Evolutionary conservation across 2,113 vertebrate genomes (phyloP).

Genomic region (Anser cygnoides): DNA sequence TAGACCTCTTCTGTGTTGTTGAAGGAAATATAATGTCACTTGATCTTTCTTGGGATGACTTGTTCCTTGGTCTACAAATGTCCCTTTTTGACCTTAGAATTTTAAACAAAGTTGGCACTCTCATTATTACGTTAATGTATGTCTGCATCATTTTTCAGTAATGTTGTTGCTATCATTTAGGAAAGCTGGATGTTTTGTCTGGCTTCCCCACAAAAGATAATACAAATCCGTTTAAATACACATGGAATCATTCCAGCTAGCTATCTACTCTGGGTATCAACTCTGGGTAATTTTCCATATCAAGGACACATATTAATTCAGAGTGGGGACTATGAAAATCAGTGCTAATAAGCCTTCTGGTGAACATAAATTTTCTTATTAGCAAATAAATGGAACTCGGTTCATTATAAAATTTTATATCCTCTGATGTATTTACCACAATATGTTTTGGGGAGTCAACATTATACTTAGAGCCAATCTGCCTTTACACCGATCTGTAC

Average conservation of each 20-base stretch:
- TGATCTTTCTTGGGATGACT: background rate
- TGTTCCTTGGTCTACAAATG: background rate
- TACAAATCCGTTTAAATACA: constrained; percentile 30
- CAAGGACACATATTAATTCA: constrained; percentile 39
- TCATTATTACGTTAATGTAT: background rate
- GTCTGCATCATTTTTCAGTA: constrained; percentile 8
- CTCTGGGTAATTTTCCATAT: constrained; percentile 28
- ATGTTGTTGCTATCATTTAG: background rate
- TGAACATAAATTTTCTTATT: constrained; percentile 40
- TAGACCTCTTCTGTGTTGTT: background rate
- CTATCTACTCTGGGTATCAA: constrained; percentile 9
- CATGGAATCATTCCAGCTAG: constrained; percentile 18
- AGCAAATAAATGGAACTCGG: constrained; percentile 61
- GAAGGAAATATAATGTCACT: background rate
- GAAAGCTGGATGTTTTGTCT: constrained; percentile 17
- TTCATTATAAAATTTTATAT: constrained; percentile 56
- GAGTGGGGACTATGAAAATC: constrained; percentile 58
- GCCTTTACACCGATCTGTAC: background rate
- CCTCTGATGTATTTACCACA: constrained; percentile 18
- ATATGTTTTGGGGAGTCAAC: background rate
- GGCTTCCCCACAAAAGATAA: background rate
- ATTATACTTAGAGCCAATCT: background rate
- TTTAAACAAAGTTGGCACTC: background rate
- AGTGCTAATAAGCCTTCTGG: constrained; percentile 51
- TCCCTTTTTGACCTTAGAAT: background rate